Evolutionary conservation across 2,113 vertebrate genomes (phyloP).

Genomic region (Nothoprocta perdicaria): DNA sequence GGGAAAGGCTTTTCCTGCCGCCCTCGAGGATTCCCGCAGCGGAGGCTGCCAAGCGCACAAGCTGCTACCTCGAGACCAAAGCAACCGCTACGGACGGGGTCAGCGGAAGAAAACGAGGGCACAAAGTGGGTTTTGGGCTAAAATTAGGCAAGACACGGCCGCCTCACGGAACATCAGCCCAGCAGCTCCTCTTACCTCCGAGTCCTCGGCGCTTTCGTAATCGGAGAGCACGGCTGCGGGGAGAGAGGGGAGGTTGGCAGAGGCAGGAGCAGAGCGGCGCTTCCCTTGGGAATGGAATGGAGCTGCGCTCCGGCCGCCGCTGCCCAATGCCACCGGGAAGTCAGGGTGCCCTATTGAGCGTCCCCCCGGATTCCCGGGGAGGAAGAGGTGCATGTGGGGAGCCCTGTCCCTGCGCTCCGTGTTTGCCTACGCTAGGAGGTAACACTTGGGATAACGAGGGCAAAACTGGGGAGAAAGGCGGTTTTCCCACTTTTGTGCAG

Average conservation of each 20-base stretch:
- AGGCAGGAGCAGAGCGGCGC: neutral
- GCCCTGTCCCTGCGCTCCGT: fast-evolving
- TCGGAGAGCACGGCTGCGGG: conserved; percentile 91
- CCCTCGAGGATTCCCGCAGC: fast-evolving
- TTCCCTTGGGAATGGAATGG: neutral
- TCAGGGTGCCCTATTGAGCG: neutral
- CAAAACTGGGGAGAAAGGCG: fast-evolving
- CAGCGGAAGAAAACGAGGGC: neutral
- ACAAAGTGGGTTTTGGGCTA: neutral
- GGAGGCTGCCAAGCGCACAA: fast-evolving
- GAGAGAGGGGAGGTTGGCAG: conserved; percentile 8
- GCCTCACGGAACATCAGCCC: neutral
- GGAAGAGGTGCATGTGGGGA: fast-evolving
- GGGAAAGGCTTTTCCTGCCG: neutral
- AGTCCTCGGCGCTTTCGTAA: conserved; percentile 95
- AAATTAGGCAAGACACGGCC: neutral
- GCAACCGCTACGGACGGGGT: fast-evolving
- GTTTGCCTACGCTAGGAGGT: fast-evolving
- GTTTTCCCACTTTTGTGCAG: neutral
- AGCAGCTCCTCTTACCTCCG: conserved; percentile 83
- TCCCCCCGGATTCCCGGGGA: neutral
- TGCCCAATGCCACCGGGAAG: neutral
- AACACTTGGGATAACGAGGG: fast-evolving
- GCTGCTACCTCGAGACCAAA: neutral
- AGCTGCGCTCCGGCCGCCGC: neutral